These are phyloP conservation scores for Cyprinus carpio DNA, from an alignment of 2,113 vertebrate genomes.

Conservation along the genomic window DNA sequence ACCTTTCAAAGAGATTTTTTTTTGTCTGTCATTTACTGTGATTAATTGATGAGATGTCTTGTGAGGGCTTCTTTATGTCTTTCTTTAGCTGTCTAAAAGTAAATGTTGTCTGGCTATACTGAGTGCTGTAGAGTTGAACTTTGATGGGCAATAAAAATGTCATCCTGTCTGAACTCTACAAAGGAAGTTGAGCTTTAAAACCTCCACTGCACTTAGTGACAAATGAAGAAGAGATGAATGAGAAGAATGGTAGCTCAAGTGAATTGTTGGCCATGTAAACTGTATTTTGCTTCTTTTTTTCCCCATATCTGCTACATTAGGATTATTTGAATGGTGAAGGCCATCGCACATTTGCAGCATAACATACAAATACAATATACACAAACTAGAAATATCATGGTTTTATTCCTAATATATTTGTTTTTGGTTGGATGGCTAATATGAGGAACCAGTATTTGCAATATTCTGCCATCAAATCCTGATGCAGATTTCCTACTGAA, in stretches of 20 bases:
- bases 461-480: background rate
- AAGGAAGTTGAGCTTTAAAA: background rate
- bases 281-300: background rate
- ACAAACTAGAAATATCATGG: background rate
- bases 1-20: background rate
- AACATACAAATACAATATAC: background rate
- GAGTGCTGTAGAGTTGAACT: background rate
- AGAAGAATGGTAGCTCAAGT: too few relatives aligned
- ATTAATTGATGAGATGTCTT: background rate
- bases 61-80: background rate
- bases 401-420: background rate
- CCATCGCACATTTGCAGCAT: background rate
- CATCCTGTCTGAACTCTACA: constrained; percentile 19
- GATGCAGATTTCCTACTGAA: background rate
- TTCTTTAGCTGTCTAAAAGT: background rate
- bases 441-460: background rate
- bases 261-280: background rate
- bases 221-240: background rate
- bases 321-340: background rate
- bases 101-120: background rate
- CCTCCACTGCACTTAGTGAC: background rate
- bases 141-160: constrained; percentile 20
- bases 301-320: background rate
- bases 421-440: background rate
- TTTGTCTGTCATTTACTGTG: background rate